Evolutionary conservation across 2,113 vertebrate species (phyloP), one percentile per base, ranked within the genome.

Genomic region (Verasper variegatus): DNA sequence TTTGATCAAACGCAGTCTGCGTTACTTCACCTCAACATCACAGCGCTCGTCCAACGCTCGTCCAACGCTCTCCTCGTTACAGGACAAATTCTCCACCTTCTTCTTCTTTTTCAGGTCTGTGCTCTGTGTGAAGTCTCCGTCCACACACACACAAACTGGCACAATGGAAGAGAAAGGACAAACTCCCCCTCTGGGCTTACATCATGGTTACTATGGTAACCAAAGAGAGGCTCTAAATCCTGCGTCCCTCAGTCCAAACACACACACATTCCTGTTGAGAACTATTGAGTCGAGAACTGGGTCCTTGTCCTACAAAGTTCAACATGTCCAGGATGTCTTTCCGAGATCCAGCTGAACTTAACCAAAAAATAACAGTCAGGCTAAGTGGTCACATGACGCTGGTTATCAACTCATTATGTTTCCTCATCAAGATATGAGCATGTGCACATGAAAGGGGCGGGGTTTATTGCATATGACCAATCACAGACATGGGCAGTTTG

Each of bases 191-290:
- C 56, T 37, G 12, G 55, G 65, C 68, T 85, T 79, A 85, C 77
- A 85, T 85, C 85, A 81, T 3, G 4, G 80, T 89, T 71, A 2
- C 82, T 31, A 81, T 78, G 23, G 75, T 57, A 79, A 83, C 85
- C 56, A 83, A 37, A 81, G 71, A 78, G 68, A 68, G 84, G 66
- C 56, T 69, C 77, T 64, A 87, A 89, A 85, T 67, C 71, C 71
- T 76, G 74, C 71, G 60, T 68, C 69, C 40, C 47, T 18, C 65
- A 12, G 1, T 17, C 57, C 57, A 75, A 66, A 76, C 67, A 81
- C 58, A 74, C 14, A 68, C 27, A 73, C 63, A 60, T 58, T 78
- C 80, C 77, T 79, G 68, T 81, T 74, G 20, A 31, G 68, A 24
- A 74, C 67, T 35, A 78, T 71, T 85, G 73, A 80, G 20, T 31